Percentiles rank a stretch among this genome's conserved stretches.
phyloP scores from a whole-genome alignment of 2,797 vertebrate species.

The Poeciliopsis paucimaculata region DNA sequence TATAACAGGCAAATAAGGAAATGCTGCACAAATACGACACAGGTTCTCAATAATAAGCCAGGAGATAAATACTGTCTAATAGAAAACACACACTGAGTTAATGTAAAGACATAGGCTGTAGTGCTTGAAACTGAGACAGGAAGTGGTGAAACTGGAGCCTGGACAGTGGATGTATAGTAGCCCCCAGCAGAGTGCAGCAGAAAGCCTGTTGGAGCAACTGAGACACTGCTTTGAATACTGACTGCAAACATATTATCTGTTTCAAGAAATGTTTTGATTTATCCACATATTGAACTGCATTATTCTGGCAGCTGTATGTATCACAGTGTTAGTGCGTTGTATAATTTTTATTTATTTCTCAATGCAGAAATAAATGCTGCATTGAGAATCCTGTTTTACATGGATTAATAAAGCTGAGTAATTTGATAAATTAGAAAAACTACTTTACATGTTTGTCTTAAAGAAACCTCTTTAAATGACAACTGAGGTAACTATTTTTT shows the following conservation, averaged over 20 bases:
- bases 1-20: conserved; percentile 13
- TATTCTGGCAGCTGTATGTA: not conserved
- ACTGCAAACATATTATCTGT: conserved; percentile 23
- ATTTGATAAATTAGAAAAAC: not conserved
- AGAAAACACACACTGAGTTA: conserved; percentile 18
- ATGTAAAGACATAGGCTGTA: conserved; percentile 37
- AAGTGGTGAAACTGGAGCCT: conserved; percentile 65
- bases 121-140: conserved; percentile 45
- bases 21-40: conserved; percentile 41
- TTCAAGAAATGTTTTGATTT: not conserved
- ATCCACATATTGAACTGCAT: not conserved
- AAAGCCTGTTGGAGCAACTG: conserved; percentile 61
- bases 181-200: conserved; percentile 57
- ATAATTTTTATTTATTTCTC: not conserved
- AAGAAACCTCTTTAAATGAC: not conserved
- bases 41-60: conserved; percentile 49
- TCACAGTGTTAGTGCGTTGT: not conserved
- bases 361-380: no score
- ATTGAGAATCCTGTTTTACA: not conserved
- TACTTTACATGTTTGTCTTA: not conserved
- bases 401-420: not conserved
- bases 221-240: conserved; percentile 65
- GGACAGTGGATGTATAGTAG: conserved; percentile 47
- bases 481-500: not conserved
- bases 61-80: conserved; percentile 22